These are phyloP conservation scores for Oxyruncus cristatus DNA, from an alignment of 2,113 vertebrate species.

Conservation along the genomic window DNA sequence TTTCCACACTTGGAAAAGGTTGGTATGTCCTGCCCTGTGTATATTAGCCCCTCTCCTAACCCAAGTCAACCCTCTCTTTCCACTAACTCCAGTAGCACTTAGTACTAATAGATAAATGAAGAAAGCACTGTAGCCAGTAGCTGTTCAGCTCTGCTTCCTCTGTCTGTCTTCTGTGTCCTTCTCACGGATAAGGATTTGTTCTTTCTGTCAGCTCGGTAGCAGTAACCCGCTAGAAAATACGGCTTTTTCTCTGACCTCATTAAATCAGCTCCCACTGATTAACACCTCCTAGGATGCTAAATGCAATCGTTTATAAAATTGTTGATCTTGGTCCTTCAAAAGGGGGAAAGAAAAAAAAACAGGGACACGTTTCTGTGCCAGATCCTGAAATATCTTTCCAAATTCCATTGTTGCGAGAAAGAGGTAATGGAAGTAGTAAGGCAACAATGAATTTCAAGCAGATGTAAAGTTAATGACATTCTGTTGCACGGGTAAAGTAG, in stretches of 20 bases:
- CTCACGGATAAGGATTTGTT: conserved; percentile 74
- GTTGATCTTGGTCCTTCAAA: conserved; percentile 61
- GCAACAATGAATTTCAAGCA: conserved; percentile 34
- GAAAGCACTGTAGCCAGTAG: conserved; percentile 80
- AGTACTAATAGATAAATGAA: conserved; percentile 82
- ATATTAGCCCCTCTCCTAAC: conserved; percentile 98
- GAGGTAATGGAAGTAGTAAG: conserved; percentile 22
- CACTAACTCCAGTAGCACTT: conserved; percentile 92
- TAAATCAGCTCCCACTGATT: conserved; percentile 70
- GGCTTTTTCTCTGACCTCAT: conserved; percentile 68
- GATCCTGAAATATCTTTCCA: conserved; percentile 24
- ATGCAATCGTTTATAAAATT: conserved; percentile 45
- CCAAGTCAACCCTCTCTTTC: conserved; percentile 88
- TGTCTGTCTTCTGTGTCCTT: conserved; percentile 81
- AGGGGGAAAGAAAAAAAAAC: neutral
- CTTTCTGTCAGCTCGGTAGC: conserved; percentile 68
- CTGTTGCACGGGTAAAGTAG: neutral
- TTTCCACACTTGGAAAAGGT: conserved; percentile 99
- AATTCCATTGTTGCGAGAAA: conserved; percentile 35
- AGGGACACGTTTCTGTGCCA: conserved; percentile 1
- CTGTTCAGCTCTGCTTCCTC: conserved; percentile 79
- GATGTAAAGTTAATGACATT: neutral
- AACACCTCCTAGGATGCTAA: conserved; percentile 68
- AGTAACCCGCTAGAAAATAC: conserved; percentile 70
- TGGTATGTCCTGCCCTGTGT: conserved; percentile 99